Evolutionary conservation across 2,888 invertebrate genomes (phyloP).

Genomic region (Malthinus seriepunctatus): DNA sequence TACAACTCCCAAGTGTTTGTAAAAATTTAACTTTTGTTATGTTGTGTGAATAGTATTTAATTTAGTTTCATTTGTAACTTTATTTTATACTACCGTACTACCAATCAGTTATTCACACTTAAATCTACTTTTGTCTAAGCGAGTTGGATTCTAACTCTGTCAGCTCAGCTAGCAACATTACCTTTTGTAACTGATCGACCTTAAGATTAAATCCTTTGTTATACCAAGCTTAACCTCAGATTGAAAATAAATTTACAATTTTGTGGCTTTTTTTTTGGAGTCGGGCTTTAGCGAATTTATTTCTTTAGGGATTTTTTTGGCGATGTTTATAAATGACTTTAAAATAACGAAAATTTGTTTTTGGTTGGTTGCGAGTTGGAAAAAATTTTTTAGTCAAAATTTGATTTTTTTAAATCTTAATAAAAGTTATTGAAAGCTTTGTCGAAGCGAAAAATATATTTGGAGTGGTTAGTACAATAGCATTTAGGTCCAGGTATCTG

Average conservation of each 20-base stretch:
- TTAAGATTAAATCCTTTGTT: slow-evolving; percentile 16
- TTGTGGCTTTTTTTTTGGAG: too few relatives aligned
- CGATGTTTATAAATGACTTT: not conserved
- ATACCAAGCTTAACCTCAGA: slow-evolving; percentile 2
- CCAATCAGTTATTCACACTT: slow-evolving; percentile 11
- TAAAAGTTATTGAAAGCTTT: not conserved
- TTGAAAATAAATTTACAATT: slow-evolving; percentile 2
- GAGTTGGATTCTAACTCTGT: slow-evolving; percentile 18
- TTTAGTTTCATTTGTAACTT: too few relatives aligned
- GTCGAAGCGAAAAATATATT: slow-evolving; percentile 30
- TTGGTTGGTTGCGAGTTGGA: not conserved
- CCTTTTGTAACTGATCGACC: slow-evolving; percentile 17
- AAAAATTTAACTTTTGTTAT: too few relatives aligned
- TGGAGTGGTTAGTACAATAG: slow-evolving; percentile 37
- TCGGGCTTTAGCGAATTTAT: too few relatives aligned
- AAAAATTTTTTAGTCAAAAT: too few relatives aligned
- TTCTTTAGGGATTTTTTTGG: not conserved
- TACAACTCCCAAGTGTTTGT: too few relatives aligned
- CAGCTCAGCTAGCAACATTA: slow-evolving; percentile 14
- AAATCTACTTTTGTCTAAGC: slow-evolving; percentile 12
- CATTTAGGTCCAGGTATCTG: slow-evolving; percentile 34
- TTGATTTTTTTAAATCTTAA: too few relatives aligned
- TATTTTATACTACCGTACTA: not conserved
- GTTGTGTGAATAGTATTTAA: too few relatives aligned
- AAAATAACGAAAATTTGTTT: too few relatives aligned